Conservation (phyloP, 2,797 vertebrate genomes). For the Gambusia yucatana region DNA sequence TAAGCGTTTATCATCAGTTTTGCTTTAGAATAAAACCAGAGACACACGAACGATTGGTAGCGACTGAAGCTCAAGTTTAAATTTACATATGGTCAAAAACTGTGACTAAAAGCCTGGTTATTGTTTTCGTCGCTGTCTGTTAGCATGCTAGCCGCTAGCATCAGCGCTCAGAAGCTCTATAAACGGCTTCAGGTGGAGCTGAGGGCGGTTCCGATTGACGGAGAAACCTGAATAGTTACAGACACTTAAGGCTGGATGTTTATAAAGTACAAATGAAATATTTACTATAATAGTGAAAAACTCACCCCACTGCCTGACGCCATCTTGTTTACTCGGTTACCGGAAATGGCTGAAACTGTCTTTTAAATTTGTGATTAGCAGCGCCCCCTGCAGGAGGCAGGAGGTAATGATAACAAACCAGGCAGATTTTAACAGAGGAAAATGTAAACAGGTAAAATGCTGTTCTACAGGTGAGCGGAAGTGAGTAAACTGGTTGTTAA, state of each 20-base stretch:
- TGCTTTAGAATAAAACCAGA: background rate
- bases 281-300: background rate
- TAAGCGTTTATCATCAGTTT: background rate
- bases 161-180: background rate
- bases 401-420: background rate
- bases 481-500: background rate
- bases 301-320: slow-evolving; percentile 82
- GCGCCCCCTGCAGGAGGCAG: slow-evolving; percentile 23
- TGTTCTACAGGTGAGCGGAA: background rate
- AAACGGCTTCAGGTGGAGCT: background rate
- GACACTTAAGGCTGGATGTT: rapidly evolving
- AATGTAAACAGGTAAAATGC: background rate
- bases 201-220: rapidly evolving
- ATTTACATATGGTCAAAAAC: background rate
- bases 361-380: background rate
- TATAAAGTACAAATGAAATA: background rate
- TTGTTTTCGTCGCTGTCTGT: background rate
- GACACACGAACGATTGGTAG: background rate
- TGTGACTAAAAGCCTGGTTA: background rate
- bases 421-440: background rate
- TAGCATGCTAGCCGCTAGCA: background rate
- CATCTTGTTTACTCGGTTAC: slow-evolving; percentile 70
- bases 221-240: rapidly evolving
- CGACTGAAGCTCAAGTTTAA: too few relatives aligned
- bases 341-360: slow-evolving; percentile 12